These are phyloP conservation scores for Papilio glaucus DNA, from an alignment of 1,140 invertebrate species.

Conservation along the genomic window DNA sequence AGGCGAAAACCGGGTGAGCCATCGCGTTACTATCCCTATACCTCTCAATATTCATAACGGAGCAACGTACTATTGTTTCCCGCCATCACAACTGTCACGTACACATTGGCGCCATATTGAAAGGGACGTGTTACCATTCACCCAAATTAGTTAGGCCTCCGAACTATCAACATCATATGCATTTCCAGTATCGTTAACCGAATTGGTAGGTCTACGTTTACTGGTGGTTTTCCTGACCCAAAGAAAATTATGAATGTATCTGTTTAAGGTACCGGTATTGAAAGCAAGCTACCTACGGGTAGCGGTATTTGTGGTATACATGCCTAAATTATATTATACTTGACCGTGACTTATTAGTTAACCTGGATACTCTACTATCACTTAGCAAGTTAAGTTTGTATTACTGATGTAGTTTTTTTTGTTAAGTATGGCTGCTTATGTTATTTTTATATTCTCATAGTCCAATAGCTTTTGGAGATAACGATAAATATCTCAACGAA, in stretches of 20 bases:
- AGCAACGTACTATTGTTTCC: constrained; percentile 64
- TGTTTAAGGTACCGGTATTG: constrained; percentile 56
- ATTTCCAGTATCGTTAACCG: constrained; percentile 40
- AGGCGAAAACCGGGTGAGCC: constrained; percentile 65
- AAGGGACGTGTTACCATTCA: constrained; percentile 55
- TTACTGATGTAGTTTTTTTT: too few species aligned
- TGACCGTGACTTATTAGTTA: constrained; percentile 31
- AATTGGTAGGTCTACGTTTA: constrained; percentile 49
- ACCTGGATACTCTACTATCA: constrained; percentile 7
- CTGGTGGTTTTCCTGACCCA: constrained; percentile 70
- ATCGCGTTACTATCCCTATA: constrained; percentile 59
- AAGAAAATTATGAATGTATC: constrained; percentile 74
- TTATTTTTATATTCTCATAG: too few species aligned
- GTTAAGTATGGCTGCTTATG: too few species aligned
- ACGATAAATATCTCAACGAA: too few species aligned
- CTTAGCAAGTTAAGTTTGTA: not conserved
- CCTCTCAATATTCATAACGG: constrained; percentile 78
- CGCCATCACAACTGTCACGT: constrained; percentile 72
- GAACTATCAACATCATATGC: constrained; percentile 43
- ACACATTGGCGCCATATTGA: constrained; percentile 68
- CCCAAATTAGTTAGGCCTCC: constrained; percentile 54
- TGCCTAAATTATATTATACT: constrained; percentile 52
- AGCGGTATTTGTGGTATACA: constrained; percentile 46
- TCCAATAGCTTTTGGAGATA: too few species aligned
- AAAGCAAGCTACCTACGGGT: constrained; percentile 57